phyloP scores from a whole-genome alignment of 2,888 invertebrate species.

The Troides oblongomaculatus region DNA sequence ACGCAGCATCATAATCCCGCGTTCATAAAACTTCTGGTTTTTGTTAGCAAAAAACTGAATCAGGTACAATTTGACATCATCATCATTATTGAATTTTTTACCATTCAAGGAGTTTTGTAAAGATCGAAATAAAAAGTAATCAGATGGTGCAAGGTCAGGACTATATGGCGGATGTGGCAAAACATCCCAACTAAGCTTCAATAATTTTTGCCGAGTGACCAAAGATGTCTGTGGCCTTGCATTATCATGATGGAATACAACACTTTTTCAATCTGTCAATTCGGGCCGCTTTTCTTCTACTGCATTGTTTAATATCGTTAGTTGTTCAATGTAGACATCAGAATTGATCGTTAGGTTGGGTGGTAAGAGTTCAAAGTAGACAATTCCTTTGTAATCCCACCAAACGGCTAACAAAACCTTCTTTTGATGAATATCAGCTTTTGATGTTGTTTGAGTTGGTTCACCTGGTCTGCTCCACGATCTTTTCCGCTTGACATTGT shows the following conservation, averaged over 20 bases:
- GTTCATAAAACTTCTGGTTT: neutral
- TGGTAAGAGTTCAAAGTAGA: slow-evolving; percentile 2
- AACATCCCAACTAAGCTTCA: neutral
- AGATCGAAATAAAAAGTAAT: neutral
- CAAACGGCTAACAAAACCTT: slow-evolving; percentile 1
- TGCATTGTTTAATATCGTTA: slow-evolving; percentile 1
- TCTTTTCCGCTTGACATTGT: neutral
- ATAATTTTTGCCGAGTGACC: slow-evolving; percentile 31
- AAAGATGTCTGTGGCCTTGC: slow-evolving; percentile 31
- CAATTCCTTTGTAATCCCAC: slow-evolving; percentile 1
- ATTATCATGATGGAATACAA: slow-evolving; percentile 28
- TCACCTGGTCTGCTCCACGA: neutral
- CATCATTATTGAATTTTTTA: neutral
- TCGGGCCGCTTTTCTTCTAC: neutral
- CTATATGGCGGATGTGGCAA: no score
- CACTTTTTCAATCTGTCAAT: slow-evolving; percentile 4
- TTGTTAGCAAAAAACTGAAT: no score
- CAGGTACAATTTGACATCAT: no score
- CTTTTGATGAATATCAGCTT: slow-evolving; percentile 1
- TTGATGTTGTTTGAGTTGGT: neutral
- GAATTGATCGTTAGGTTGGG: neutral
- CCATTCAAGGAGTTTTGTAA: no score
- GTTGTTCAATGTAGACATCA: slow-evolving; percentile 1
- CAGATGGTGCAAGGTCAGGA: neutral
- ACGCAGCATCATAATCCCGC: neutral